Conservation (phyloP, 2,888 invertebrate species). For the Drosophila paranaensis region DNA sequence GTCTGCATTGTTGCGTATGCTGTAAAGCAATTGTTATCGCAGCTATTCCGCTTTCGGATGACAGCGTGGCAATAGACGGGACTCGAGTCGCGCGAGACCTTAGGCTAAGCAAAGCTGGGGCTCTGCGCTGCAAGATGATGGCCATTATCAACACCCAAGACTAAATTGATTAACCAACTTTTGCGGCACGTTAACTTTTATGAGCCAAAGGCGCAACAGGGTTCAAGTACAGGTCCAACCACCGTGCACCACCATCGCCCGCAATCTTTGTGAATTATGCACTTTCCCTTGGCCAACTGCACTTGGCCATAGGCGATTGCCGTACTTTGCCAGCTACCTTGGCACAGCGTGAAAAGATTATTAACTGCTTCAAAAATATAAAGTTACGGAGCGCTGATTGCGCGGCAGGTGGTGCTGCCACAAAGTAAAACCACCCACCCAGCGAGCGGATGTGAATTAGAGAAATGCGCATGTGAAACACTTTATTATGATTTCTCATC, state of each 20-base stretch:
- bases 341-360: slow-evolving; percentile 30
- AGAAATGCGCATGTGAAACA: slow-evolving; percentile 51
- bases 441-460: slow-evolving; percentile 47
- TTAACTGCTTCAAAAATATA: slow-evolving; percentile 67
- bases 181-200: slow-evolving; percentile 52
- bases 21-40: slow-evolving; percentile 1
- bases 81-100: slow-evolving; percentile 3
- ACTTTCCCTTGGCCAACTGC: slow-evolving; percentile 35
- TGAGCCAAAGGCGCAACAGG: slow-evolving; percentile 32
- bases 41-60: slow-evolving; percentile 10
- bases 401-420: slow-evolving; percentile 13
- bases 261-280: slow-evolving; percentile 44
- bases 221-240: slow-evolving; percentile 20
- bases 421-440: background rate
- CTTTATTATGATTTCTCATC: slow-evolving; percentile 49
- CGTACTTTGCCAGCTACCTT: slow-evolving; percentile 24
- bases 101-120: background rate
- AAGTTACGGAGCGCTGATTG: slow-evolving; percentile 62
- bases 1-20: slow-evolving; percentile 23
- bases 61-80: slow-evolving; percentile 14
- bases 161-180: slow-evolving; percentile 75
- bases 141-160: slow-evolving; percentile 68
- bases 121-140: slow-evolving; percentile 35
- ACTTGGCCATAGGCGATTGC: slow-evolving; percentile 53
- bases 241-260: background rate